Evolutionary conservation across 1,140 invertebrate species (phyloP), one percentile per base, ranked within the genome.

Genomic region (Whitmania pigra): DNA sequence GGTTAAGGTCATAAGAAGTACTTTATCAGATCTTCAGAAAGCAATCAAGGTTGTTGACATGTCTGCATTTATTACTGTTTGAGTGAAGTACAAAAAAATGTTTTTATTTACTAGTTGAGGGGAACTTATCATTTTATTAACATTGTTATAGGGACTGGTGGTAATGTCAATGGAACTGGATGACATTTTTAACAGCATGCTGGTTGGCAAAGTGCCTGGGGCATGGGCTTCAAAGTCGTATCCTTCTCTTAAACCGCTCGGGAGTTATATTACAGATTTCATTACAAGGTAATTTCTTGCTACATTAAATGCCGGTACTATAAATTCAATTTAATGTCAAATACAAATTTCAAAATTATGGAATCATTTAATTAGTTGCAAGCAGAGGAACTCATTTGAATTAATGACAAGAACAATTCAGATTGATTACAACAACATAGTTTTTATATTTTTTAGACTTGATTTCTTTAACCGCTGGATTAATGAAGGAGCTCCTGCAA

Each of bases 181-280:
- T 74, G 80, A 82, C 63, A 79, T 83, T 29, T 83, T 82, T 74
- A 77, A 78, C 72, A 79, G 78, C 60, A 82, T 83, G 82, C 73
- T 82, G 31, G 76, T 80, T 55, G 81, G 82, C 55, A 79, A 81
- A 72, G 80, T 82, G n/a, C 82, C 93, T 0, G 82, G 82, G 20
- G 84, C 90, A 76, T 97, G 93, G 93, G 87, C 87, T 0, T 75
- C 79, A 2, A 83, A 82, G 74, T 82, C 80, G 11, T 83, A 83
- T 72, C 82, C 82, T 15, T 82, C 81, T 18, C 76, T 83, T 17
- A 83, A 83, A 78, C 82, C 82, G 17, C 75, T 83, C 15, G 81
- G 82, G 4, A 79, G 79, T 70, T 83, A 83, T 75, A 77, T 83
- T 25, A 77, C 77, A 36, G 82, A 83, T 72, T 75, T 82, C 27